A percentile compares a stretch with the other conserved stretches of the same genome.
Evolutionary conservation across 2,797 vertebrate genomes (phyloP).

Genomic region (Sebastes steindachneri): DNA sequence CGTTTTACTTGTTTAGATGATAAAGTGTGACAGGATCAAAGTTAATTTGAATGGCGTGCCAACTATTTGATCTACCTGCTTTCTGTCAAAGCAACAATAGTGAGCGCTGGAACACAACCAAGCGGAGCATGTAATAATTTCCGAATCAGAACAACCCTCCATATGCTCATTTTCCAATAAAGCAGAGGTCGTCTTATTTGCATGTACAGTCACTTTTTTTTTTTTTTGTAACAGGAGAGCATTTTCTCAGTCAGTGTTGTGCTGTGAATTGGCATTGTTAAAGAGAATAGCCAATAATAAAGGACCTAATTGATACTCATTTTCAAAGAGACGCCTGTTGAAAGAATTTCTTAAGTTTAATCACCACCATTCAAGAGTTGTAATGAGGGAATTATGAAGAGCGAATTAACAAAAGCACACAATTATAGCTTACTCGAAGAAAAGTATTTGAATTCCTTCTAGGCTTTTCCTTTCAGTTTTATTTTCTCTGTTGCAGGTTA

Average conservation of each 20-base stretch:
- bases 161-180: slow-evolving; percentile 62
- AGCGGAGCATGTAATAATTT: slow-evolving; percentile 49
- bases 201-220: slow-evolving; percentile 18
- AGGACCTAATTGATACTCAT: slow-evolving; percentile 80
- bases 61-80: slow-evolving; percentile 55
- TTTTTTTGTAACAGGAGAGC: slow-evolving; percentile 40
- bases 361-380: slow-evolving; percentile 74
- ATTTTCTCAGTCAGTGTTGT: slow-evolving; percentile 49
- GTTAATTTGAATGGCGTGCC: slow-evolving; percentile 53
- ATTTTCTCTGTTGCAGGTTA: slow-evolving; percentile 48
- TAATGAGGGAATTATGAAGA: slow-evolving; percentile 79
- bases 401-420: slow-evolving; percentile 75
- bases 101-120: slow-evolving; percentile 44
- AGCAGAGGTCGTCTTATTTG: slow-evolving; percentile 49
- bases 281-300: slow-evolving; percentile 78
- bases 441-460: slow-evolving; percentile 61
- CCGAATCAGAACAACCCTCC: slow-evolving; percentile 49
- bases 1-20: slow-evolving; percentile 49
- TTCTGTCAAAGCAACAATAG: slow-evolving; percentile 54
- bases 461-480: slow-evolving; percentile 6
- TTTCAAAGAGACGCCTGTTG: slow-evolving; percentile 80
- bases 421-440: slow-evolving; percentile 65
- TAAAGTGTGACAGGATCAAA: slow-evolving; percentile 44
- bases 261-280: slow-evolving; percentile 68
- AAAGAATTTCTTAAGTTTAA: slow-evolving; percentile 78